Evolutionary conservation across 1,140 invertebrate species (phyloP).

Genomic region (Magallana angulata): DNA sequence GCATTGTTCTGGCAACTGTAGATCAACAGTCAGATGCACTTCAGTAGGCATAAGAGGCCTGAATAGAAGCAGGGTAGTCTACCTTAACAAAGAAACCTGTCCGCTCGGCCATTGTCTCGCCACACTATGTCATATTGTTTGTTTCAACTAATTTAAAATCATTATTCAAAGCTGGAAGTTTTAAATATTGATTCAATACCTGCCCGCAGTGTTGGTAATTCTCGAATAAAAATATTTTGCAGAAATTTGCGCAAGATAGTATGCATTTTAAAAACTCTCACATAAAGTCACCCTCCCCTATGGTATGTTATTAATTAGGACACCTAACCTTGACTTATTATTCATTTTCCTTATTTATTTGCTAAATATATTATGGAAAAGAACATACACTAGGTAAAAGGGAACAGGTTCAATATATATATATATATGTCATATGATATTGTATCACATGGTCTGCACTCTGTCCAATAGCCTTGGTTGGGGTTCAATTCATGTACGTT

Average conservation of each 20-base stretch:
- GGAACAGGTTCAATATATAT: background rate
- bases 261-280: background rate
- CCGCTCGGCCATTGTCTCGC: background rate
- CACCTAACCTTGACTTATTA: background rate
- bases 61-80: background rate
- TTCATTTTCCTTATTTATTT: background rate
- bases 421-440: constrained; percentile 23
- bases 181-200: background rate
- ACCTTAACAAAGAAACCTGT: background rate
- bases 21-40: background rate
- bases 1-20: background rate
- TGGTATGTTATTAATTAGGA: no score
- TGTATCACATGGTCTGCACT: background rate
- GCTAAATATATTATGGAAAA: no score
- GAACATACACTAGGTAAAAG: background rate
- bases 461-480: constrained; percentile 20
- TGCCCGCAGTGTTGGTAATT: background rate
- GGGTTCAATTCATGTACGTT: background rate
- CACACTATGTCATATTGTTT: background rate
- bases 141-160: background rate
- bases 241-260: background rate
- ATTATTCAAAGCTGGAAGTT: no score
- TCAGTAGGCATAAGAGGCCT: background rate
- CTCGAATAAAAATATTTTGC: background rate
- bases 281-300: no score